Percentiles rank a stretch among this genome's conserved stretches.
Evolutionary conservation across 2,888 invertebrate genomes (phyloP).

Genomic region (Cantharis lateralis): DNA sequence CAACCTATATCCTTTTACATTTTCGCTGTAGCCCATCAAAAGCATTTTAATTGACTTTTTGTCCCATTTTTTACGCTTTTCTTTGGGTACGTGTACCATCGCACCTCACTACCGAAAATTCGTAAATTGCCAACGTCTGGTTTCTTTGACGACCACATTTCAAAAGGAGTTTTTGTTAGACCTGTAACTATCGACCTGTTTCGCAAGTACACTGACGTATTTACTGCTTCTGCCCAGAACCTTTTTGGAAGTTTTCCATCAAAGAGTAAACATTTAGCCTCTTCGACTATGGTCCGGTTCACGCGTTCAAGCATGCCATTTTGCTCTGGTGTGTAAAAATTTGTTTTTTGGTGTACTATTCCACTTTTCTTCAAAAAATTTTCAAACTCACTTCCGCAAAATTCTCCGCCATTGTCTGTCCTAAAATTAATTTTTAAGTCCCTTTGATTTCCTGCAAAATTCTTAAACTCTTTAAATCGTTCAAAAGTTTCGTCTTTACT

Average conservation of each 20-base stretch:
- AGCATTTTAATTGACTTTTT: too few species aligned
- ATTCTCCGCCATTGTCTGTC: conserved; percentile 36
- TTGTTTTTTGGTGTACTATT: conserved; percentile 43
- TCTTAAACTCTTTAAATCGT: conserved; percentile 39
- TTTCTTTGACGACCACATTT: too few species aligned
- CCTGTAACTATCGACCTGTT: too few species aligned
- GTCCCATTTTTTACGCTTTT: too few species aligned
- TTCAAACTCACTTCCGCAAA: conserved; percentile 33
- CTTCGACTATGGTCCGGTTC: conserved; percentile 39
- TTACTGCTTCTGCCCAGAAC: too few species aligned
- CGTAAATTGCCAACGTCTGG: too few species aligned
- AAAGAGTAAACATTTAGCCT: conserved; percentile 38
- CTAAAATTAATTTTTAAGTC: conserved; percentile 29
- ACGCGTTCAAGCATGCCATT: conserved; percentile 42
- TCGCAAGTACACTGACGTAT: too few species aligned
- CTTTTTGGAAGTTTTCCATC: conserved; percentile 21
- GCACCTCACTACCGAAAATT: too few species aligned
- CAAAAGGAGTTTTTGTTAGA: too few species aligned
- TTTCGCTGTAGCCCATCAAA: too few species aligned
- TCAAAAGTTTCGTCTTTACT: conserved; percentile 38
- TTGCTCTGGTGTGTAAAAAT: conserved; percentile 42
- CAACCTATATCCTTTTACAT: too few species aligned
- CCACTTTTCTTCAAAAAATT: conserved; percentile 34
- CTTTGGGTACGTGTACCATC: too few species aligned
- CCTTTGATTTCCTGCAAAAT: conserved; percentile 26